Base-by-base conservation (phyloP, 2,888 invertebrate genomes). In the Noctua janthina region DNA sequence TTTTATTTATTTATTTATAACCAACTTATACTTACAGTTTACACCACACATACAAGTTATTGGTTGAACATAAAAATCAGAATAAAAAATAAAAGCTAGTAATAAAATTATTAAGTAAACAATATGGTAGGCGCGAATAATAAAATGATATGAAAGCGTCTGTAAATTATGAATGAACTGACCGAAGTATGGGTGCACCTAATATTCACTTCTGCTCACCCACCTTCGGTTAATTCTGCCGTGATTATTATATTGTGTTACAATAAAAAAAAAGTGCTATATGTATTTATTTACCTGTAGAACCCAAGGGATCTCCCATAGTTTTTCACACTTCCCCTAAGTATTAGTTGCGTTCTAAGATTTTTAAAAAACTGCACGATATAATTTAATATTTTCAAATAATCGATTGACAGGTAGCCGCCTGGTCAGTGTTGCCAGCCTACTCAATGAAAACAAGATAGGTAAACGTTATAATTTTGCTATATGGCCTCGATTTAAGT, bases 271-370 rank as follows among this genome's bases (percentile, higher is more conserved):
- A 29, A 49, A 54, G 0, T 10, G 0, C 0, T 17, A 73, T 8
- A 54, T 4, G 0, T 75, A 56, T 29, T 59, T 23, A 67, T 64
- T 51, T 82, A 82, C 82, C 82, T 79, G 82, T 54, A 7, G n/a
- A 23, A 62, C 51, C 78, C 54, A 82, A n/a, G 2, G 39, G n/a
- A n/a, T 62, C 59, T 78, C 83, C 82, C 82, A 83, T 83, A 70
- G 29, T 39, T n/a, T 66, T 29, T n/a, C 54, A 67, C 74, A 78
- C 49, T 54, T 68, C 2, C 8, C 6, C 0, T 10, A 59, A 0
- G 1, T 29, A n/a, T 2, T 4, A 49, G 11, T 39, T n/a, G 43
- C 0, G 23, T 76, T 2, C 0, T 69, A 8, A 59, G 29, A 17
- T 39, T 49, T 11, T 13, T 7, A 39, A 35, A 59, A 62, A 13